These are phyloP conservation scores for Ommatoiulus sabulosus DNA, from an alignment of 2,888 invertebrate species.

Conservation along the genomic window DNA sequence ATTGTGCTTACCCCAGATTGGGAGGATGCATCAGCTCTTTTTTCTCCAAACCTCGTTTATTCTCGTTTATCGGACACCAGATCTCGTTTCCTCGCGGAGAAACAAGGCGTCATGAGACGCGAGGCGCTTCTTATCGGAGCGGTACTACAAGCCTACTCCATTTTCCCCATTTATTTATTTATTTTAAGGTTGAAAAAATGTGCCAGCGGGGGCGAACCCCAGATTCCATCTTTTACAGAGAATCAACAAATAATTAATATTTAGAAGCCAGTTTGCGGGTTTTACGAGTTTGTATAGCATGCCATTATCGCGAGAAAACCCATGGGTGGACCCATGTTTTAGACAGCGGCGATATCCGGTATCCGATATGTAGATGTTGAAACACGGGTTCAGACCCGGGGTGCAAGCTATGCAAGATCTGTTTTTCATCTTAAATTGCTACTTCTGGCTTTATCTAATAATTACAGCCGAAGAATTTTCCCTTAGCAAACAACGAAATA, in stretches of 20 bases:
- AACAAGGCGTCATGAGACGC: not conserved
- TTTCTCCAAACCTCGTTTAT: not conserved
- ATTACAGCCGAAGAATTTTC: no score
- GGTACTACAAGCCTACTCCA: not conserved
- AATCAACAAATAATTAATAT: not conserved
- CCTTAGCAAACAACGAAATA: no score
- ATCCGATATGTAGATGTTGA: not conserved
- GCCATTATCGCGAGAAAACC: not conserved
- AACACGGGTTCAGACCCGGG: not conserved
- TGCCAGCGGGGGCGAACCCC: not conserved
- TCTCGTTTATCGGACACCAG: not conserved
- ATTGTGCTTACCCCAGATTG: not conserved
- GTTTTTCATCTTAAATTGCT: no score
- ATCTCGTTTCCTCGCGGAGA: not conserved
- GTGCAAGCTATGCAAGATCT: no score
- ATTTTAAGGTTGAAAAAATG: not conserved
- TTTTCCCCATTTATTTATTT: not conserved
- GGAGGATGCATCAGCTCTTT: not conserved
- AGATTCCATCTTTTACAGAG: not conserved
- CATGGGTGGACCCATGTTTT: not conserved
- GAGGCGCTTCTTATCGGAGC: not conserved
- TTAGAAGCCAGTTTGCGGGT: not conserved
- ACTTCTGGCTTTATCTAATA: no score
- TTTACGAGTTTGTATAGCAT: not conserved
- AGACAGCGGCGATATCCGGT: not conserved